phyloP scores from a whole-genome alignment of 2,888 invertebrate species.

The Tiphia femorata region DNA sequence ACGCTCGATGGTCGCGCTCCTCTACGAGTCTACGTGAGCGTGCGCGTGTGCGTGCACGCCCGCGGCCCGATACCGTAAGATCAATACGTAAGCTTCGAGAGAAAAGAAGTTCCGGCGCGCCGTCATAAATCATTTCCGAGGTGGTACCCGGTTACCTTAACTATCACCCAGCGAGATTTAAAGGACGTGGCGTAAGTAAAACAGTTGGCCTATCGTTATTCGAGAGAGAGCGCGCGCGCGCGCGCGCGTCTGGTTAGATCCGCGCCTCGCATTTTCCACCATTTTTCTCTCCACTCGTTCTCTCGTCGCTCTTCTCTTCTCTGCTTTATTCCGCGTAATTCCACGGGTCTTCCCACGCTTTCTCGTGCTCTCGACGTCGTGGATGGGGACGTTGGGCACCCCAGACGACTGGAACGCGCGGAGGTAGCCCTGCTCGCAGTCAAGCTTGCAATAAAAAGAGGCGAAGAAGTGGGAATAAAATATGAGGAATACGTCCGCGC shows the following conservation, averaged over 20 bases:
- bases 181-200: slow-evolving; percentile 22
- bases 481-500: slow-evolving; percentile 37
- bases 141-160: slow-evolving; percentile 9
- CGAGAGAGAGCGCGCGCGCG: background rate
- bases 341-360: slow-evolving; percentile 1
- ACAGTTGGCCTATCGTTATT: slow-evolving; percentile 29
- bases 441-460: slow-evolving; percentile 39
- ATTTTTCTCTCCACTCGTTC: slow-evolving; percentile 9
- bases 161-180: slow-evolving; percentile 16
- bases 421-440: slow-evolving; percentile 13
- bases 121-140: slow-evolving; percentile 15
- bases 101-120: background rate
- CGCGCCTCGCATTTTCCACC: slow-evolving; percentile 2
- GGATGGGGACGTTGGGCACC: slow-evolving; percentile 9
- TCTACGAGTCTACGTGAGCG: no score
- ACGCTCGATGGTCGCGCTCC: no score
- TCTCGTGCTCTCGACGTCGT: background rate
- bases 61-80: background rate
- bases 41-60: background rate
- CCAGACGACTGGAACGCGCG: background rate
- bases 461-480: slow-evolving; percentile 34
- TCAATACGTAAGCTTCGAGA: background rate
- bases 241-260: slow-evolving; percentile 10
- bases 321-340: slow-evolving; percentile 19
- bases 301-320: slow-evolving; percentile 17